A percentile compares a stretch with the other conserved stretches of the same genome.
Evolutionary conservation across 2,888 invertebrate species (phyloP).

Genomic region (Chydorus sphaericus): DNA sequence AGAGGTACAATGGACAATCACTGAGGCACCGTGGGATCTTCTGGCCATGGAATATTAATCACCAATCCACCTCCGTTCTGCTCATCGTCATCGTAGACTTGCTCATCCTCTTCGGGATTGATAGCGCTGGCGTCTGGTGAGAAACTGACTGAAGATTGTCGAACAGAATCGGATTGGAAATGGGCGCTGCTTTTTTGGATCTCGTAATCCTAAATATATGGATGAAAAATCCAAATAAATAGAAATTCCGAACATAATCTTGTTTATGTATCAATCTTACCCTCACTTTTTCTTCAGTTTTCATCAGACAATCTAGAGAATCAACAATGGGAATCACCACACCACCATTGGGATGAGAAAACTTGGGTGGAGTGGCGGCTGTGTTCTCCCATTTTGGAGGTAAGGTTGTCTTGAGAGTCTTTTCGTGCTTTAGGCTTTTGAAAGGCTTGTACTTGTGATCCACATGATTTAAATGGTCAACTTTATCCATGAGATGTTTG

Average conservation of each 20-base stretch:
- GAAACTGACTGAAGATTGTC: constrained; percentile 24
- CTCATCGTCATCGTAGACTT: constrained; percentile 35
- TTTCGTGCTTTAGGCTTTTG: constrained; percentile 4
- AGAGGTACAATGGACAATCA: not conserved
- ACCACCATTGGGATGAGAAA: constrained; percentile 35
- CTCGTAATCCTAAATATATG: not conserved
- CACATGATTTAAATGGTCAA: constrained; percentile 28
- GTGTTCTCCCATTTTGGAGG: constrained; percentile 48
- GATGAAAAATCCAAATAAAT: constrained; percentile 11
- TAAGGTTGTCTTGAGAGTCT: no score
- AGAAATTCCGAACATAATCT: no score
- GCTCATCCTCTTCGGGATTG: constrained; percentile 33
- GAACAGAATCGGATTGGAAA: no score
- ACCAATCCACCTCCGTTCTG: not conserved
- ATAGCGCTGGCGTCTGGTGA: constrained; percentile 27
- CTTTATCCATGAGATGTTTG: constrained; percentile 39
- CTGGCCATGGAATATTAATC: constrained; percentile 28
- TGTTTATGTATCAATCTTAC: constrained; percentile 5
- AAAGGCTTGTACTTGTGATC: constrained; percentile 23
- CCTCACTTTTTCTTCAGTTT: constrained; percentile 28
- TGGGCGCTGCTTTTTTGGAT: no score
- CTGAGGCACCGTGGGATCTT: not conserved
- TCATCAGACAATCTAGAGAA: constrained; percentile 40
- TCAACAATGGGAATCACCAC: constrained; percentile 39
- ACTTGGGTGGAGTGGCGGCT: constrained; percentile 43